phyloP scores from a whole-genome alignment of 1,140 invertebrate genomes.

The Chelonus insularis region DNA sequence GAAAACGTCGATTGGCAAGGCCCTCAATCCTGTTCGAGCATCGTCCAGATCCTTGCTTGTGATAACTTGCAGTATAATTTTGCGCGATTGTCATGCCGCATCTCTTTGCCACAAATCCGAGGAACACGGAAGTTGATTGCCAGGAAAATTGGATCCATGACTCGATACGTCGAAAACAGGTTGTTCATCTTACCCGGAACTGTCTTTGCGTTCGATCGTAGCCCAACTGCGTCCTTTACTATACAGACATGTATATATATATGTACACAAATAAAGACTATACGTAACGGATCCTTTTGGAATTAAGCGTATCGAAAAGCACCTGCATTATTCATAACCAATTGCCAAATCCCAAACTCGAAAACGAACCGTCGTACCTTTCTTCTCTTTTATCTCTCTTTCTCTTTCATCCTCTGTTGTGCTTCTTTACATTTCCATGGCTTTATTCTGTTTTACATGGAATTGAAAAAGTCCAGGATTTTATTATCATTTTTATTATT shows the following conservation, averaged over 20 bases:
- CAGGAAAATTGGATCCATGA: conserved; percentile 2
- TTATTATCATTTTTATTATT: neutral
- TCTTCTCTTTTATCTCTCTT: conserved; percentile 1
- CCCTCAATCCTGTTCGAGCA: too few relatives aligned
- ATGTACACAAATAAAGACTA: conserved; percentile 10
- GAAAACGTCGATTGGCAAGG: neutral
- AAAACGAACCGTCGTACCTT: conserved; percentile 29
- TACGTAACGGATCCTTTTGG: neutral
- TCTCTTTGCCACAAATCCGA: neutral
- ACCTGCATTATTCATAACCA: conserved; percentile 38
- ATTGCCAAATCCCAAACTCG: conserved; percentile 37
- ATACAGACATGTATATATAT: neutral
- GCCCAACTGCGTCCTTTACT: neutral
- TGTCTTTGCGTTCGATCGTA: neutral
- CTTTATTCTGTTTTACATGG: conserved; percentile 14
- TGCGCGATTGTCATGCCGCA: too few relatives aligned
- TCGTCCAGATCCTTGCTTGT: too few relatives aligned
- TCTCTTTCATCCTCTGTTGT: conserved; percentile 1
- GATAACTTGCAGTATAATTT: too few relatives aligned
- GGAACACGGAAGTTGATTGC: neutral
- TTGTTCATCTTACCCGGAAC: conserved; percentile 8
- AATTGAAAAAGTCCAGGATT: neutral
- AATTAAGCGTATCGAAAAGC: conserved; percentile 21
- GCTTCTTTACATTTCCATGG: conserved; percentile 24
- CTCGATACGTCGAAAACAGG: conserved; percentile 1